Conservation (phyloP, 1,140 invertebrate species). For the Drosophila guanche region DNA sequence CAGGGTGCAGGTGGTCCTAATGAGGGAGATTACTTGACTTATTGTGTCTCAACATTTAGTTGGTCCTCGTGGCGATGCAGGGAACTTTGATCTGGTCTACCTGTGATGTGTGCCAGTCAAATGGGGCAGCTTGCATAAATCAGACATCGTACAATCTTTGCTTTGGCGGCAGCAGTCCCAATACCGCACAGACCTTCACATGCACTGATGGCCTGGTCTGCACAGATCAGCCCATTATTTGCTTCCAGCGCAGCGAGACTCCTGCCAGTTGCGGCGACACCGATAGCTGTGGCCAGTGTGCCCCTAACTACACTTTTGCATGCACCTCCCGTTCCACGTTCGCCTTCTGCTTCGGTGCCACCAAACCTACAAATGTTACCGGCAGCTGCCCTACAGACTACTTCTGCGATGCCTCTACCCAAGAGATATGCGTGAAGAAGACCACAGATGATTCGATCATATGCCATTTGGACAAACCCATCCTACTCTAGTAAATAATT, state of each 20-base stretch:
- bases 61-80: slow-evolving; percentile 16
- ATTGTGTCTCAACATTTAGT: slow-evolving; percentile 2
- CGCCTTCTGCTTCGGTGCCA: slow-evolving; percentile 72
- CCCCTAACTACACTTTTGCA: slow-evolving; percentile 61
- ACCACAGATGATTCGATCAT: slow-evolving; percentile 55
- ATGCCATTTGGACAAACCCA: slow-evolving; percentile 42
- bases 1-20: too few species aligned
- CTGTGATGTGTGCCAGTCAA: slow-evolving; percentile 70
- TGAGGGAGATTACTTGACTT: background rate
- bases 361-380: slow-evolving; percentile 52
- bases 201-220: slow-evolving; percentile 74
- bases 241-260: slow-evolving; percentile 64
- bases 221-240: slow-evolving; percentile 69
- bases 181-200: slow-evolving; percentile 56
- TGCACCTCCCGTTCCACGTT: slow-evolving; percentile 73
- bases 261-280: slow-evolving; percentile 74
- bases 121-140: slow-evolving; percentile 71
- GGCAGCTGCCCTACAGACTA: slow-evolving; percentile 56
- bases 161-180: slow-evolving; percentile 40
- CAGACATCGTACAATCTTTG: slow-evolving; percentile 71
- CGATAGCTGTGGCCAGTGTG: slow-evolving; percentile 69
- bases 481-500: too few species aligned
- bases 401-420: slow-evolving; percentile 58
- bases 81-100: slow-evolving; percentile 23
- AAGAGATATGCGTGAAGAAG: slow-evolving; percentile 53